These are phyloP conservation scores for Theonella swinhoei DNA, from an alignment of 37 sponge, comb jelly and placozoan species.

Conservation along the genomic window DNA sequence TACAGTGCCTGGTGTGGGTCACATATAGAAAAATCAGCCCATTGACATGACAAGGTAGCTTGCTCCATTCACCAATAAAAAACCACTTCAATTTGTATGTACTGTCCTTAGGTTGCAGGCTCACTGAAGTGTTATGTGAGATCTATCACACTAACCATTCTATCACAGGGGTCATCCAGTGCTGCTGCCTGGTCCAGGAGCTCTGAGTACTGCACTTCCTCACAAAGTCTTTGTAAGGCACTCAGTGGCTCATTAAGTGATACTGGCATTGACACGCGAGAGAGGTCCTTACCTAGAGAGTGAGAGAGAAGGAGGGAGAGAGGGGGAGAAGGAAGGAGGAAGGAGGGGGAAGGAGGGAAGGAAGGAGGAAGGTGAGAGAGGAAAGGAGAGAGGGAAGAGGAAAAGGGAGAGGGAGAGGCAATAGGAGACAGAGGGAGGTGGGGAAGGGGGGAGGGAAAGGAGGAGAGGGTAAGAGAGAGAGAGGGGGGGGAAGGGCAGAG, in stretches of 20 bases:
- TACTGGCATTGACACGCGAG: slow-evolving; percentile 88
- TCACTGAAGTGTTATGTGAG: too few relatives aligned
- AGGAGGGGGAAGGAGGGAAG: not conserved
- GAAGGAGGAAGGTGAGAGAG: not conserved
- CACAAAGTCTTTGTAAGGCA: slow-evolving; percentile 84
- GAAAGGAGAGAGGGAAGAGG: not conserved
- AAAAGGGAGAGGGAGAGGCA: not conserved
- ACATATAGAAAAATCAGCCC: too few relatives aligned
- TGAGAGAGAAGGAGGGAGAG: not conserved
- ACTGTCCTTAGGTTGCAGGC: too few relatives aligned
- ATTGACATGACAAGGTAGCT: too few relatives aligned
- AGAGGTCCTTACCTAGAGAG: slow-evolving; percentile 84
- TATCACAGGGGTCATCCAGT: slow-evolving; percentile 53
- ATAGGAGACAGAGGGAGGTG: too few relatives aligned
- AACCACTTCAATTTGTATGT: too few relatives aligned
- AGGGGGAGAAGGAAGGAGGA: not conserved
- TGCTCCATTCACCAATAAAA: too few relatives aligned
- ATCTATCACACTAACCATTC: slow-evolving; percentile 75
- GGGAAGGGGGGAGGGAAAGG: not conserved
- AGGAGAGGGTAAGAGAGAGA: not conserved
- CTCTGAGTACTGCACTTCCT: slow-evolving; percentile 80
- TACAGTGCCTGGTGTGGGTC: too few relatives aligned
- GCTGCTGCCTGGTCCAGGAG: slow-evolving; percentile 66
- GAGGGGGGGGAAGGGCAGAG: not conserved
- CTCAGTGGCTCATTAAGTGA: slow-evolving; percentile 86